Evolutionary conservation across 2,888 invertebrate genomes (phyloP).

Genomic region (Synergus itoensis): DNA sequence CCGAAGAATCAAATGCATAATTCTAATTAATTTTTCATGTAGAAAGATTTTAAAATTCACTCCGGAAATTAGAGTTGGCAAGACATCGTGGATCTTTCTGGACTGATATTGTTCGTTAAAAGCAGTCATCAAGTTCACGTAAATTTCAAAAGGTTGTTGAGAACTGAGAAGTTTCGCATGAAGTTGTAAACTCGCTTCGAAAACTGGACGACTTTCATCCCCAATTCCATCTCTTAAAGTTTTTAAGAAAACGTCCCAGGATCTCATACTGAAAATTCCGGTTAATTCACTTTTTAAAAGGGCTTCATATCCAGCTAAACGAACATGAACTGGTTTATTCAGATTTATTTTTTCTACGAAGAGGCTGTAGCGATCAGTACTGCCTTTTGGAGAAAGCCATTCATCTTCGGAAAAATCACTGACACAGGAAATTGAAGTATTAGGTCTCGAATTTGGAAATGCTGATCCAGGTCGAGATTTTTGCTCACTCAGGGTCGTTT

Average conservation of each 20-base stretch:
- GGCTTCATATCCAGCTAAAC: slow-evolving; percentile 73
- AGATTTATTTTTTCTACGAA: slow-evolving; percentile 68
- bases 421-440: slow-evolving; percentile 65
- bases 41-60: slow-evolving; percentile 73
- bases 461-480: slow-evolving; percentile 47
- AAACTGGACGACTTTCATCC: slow-evolving; percentile 71
- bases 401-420: slow-evolving; percentile 72
- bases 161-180: slow-evolving; percentile 65
- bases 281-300: slow-evolving; percentile 69
- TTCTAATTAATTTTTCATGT: slow-evolving; percentile 72
- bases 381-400: slow-evolving; percentile 64
- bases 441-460: slow-evolving; percentile 57
- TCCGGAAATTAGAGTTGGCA: slow-evolving; percentile 70
- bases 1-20: slow-evolving; percentile 67
- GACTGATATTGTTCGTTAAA: slow-evolving; percentile 69
- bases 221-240: slow-evolving; percentile 68
- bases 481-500: slow-evolving; percentile 58
- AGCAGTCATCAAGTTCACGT: slow-evolving; percentile 66
- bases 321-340: slow-evolving; percentile 73
- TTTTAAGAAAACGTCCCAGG: slow-evolving; percentile 67
- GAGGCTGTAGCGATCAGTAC: slow-evolving; percentile 59
- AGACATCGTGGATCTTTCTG: slow-evolving; percentile 62
- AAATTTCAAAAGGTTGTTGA: slow-evolving; percentile 60
- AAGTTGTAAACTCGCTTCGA: slow-evolving; percentile 72
- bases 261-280: slow-evolving; percentile 57